Evolutionary conservation across 2,113 vertebrate genomes (phyloP).

Genomic region (Eulemur rufifrons): DNA sequence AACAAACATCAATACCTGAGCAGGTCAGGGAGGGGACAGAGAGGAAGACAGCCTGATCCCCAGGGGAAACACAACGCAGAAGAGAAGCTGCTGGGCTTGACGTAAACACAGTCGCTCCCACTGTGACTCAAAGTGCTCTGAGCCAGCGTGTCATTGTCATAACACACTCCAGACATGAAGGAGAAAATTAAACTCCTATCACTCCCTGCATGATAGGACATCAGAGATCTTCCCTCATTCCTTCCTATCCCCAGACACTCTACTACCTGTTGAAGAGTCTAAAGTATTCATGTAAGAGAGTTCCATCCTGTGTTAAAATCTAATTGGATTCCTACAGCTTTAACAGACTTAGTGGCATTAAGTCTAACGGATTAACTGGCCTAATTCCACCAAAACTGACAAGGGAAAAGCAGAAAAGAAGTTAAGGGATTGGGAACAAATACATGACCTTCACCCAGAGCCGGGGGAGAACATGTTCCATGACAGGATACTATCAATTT

Average conservation of each 20-base stretch:
- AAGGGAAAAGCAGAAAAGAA: background rate
- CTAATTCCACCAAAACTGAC: background rate
- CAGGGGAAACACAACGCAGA: background rate
- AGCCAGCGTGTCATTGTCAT: background rate
- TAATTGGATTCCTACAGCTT: slow-evolving; percentile 53
- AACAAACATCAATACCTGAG: background rate
- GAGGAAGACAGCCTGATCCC: background rate
- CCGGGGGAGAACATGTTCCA: background rate
- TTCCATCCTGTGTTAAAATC: slow-evolving; percentile 41
- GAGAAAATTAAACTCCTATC: slow-evolving; percentile 47
- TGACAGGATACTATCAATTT: background rate
- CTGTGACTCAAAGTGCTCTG: background rate
- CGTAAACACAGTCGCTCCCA: background rate
- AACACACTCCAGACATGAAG: background rate
- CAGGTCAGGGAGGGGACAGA: background rate
- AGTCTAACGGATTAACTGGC: background rate
- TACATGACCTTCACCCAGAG: background rate
- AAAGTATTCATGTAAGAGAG: slow-evolving; percentile 25
- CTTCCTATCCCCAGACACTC: slow-evolving; percentile 1
- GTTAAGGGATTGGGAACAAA: background rate
- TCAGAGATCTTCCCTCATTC: background rate
- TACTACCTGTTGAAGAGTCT: background rate
- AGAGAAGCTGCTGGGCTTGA: background rate
- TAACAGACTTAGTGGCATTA: background rate
- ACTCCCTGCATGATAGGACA: background rate